Conservation (phyloP, 2,797 vertebrate genomes). For the Xenops minutus region DNA sequence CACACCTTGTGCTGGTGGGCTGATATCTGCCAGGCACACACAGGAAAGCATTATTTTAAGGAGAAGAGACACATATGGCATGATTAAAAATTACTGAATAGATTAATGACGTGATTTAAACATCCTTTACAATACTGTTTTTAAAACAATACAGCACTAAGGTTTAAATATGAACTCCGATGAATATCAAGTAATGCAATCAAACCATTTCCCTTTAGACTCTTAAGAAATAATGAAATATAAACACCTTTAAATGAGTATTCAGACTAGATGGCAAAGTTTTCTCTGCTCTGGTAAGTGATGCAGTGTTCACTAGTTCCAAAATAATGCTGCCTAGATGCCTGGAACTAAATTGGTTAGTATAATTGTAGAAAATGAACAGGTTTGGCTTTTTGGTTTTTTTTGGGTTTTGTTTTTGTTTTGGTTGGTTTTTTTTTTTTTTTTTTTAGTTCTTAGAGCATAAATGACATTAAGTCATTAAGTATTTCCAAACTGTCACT, state of each 20-base stretch:
- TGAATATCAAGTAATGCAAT: neutral
- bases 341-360: neutral
- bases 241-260: neutral
- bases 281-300: neutral
- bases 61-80: neutral
- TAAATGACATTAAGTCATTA: neutral
- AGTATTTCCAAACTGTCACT: neutral
- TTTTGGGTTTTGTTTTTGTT: no score
- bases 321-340: neutral
- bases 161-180: neutral
- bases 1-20: conserved; percentile 95
- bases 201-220: neutral
- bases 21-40: conserved; percentile 85
- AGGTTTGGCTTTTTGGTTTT: neutral
- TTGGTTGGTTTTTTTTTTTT: neutral
- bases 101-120: neutral
- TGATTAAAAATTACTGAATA: neutral
- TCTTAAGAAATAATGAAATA: neutral
- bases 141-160: neutral
- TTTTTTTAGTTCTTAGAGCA: neutral
- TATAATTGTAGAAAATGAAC: conserved; percentile 18
- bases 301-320: neutral
- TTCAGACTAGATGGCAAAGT: neutral
- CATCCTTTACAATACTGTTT: neutral
- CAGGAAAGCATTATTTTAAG: neutral